These are phyloP conservation scores for Amyelois transitella DNA, from an alignment of 1,140 invertebrate genomes.

Conservation along the genomic window DNA sequence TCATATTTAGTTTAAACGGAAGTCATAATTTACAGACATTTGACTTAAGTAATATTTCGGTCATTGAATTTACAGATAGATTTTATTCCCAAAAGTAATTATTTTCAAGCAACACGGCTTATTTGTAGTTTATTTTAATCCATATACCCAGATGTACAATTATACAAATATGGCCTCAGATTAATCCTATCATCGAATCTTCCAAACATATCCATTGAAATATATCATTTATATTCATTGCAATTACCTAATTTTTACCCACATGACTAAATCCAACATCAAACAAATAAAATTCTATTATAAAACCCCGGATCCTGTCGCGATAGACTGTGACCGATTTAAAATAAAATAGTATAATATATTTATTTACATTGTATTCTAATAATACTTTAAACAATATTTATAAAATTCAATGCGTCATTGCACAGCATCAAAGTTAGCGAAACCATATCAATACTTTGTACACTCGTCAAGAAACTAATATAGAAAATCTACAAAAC, in stretches of 20 bases:
- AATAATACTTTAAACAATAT: conserved; percentile 72
- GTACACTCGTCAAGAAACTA: conserved; percentile 65
- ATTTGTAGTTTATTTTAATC: not conserved
- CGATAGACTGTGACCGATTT: conserved; percentile 25
- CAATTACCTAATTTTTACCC: conserved; percentile 13
- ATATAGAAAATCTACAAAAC: conserved; percentile 69
- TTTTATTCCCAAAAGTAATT: too few relatives aligned
- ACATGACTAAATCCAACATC: conserved; percentile 24
- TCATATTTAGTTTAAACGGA: too few relatives aligned
- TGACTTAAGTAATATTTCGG: too few relatives aligned
- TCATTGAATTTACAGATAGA: too few relatives aligned
- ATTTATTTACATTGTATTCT: conserved; percentile 68
- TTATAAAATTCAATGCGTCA: conserved; percentile 53
- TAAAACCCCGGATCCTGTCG: conserved; percentile 18
- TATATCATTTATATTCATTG: conserved; percentile 7
- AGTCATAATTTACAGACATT: too few relatives aligned
- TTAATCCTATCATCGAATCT: conserved; percentile 2
- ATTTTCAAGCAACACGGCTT: not conserved
- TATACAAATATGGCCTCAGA: conserved; percentile 11
- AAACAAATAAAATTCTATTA: conserved; percentile 18
- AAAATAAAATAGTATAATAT: conserved; percentile 54
- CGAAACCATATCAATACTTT: conserved; percentile 59
- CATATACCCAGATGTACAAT: not conserved
- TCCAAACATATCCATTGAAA: conserved; percentile 3
- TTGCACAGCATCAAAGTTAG: conserved; percentile 35